phyloP scores from a whole-genome alignment of 2,888 invertebrate species.

The Dascillus cervinus region DNA sequence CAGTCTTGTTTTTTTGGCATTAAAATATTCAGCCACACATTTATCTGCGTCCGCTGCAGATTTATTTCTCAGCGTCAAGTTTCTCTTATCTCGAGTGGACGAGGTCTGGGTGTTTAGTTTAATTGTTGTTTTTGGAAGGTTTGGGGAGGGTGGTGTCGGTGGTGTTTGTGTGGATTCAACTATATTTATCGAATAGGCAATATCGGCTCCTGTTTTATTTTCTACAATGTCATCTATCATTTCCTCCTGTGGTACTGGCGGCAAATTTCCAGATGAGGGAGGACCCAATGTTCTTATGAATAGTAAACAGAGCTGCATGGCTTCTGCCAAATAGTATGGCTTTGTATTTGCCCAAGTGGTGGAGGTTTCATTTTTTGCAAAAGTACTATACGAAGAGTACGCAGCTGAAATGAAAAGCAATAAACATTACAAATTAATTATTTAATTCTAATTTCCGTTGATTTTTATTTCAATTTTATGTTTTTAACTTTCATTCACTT shows the following conservation, averaged over 20 bases:
- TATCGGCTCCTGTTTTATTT: conserved; percentile 1
- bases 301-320: conserved; percentile 15
- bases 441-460: not conserved
- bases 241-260: conserved; percentile 4
- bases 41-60: conserved; percentile 14
- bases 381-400: conserved; percentile 16
- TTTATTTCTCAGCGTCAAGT: conserved; percentile 10
- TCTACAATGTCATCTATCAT: conserved; percentile 1
- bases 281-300: conserved; percentile 10
- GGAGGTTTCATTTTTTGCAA: conserved; percentile 12
- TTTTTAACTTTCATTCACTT: conserved; percentile 6
- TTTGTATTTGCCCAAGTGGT: conserved; percentile 7
- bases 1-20: conserved; percentile 16
- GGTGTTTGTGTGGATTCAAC: conserved; percentile 4
- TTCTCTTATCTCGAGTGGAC: conserved; percentile 12
- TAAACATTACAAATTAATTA: not conserved
- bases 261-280: conserved; percentile 8
- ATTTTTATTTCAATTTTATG: not conserved
- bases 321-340: conserved; percentile 14
- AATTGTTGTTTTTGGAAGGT: conserved; percentile 1
- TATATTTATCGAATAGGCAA: not conserved
- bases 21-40: conserved; percentile 16
- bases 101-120: conserved; percentile 3
- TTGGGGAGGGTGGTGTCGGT: conserved; percentile 4
- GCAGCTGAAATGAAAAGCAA: conserved; percentile 12